Evolutionary conservation across 2,797 vertebrate species (phyloP).

Genomic region (Momotus momota): DNA sequence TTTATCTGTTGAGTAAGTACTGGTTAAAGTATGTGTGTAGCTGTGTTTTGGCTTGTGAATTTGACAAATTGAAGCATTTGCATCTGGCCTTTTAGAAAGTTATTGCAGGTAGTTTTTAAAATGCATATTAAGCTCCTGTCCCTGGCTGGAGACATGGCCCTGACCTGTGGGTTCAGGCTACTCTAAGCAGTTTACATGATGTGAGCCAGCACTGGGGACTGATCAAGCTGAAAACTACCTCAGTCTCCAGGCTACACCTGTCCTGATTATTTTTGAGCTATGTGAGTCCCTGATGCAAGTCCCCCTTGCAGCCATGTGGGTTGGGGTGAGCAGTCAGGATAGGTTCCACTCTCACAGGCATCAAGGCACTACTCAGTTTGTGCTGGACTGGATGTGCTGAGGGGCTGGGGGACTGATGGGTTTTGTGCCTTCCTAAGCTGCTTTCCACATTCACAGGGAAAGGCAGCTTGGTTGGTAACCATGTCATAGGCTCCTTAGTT

Average conservation of each 20-base stretch:
- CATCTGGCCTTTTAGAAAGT: not conserved
- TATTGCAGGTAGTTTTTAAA: not conserved
- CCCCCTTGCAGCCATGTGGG: no score
- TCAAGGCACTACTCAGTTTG: no score
- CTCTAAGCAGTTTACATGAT: not conserved
- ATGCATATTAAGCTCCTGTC: not conserved
- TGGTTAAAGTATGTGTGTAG: not conserved
- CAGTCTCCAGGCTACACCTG: not conserved
- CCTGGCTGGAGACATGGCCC: not conserved
- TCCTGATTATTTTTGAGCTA: rapidly evolving
- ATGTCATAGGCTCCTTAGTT: not conserved
- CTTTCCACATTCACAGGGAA: not conserved
- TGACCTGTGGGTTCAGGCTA: not conserved
- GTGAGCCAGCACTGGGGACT: not conserved
- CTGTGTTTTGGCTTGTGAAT: not conserved
- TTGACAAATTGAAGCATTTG: not conserved
- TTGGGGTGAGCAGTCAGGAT: not conserved
- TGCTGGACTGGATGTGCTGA: not conserved
- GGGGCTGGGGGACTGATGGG: not conserved
- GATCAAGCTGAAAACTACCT: no score
- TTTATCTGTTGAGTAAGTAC: not conserved
- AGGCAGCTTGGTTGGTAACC: not conserved
- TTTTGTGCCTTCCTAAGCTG: not conserved
- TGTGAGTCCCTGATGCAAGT: not conserved
- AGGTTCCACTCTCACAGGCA: rapidly evolving